These are phyloP conservation scores for Caenorhabditis angaria DNA, from an alignment of 2,888 invertebrate genomes.

Conservation along the genomic window DNA sequence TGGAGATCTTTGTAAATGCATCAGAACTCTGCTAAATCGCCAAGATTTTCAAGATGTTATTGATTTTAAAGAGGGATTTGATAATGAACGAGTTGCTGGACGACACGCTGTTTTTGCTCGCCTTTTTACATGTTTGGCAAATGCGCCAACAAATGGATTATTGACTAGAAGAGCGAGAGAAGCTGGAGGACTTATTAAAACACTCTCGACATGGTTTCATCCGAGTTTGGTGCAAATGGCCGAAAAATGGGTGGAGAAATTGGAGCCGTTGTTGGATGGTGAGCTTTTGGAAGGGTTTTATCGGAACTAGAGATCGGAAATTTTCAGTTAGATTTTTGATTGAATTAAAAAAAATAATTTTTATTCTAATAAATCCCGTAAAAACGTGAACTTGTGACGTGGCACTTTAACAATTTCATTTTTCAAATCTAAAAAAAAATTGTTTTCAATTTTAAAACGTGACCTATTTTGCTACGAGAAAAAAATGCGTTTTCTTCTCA, in stretches of 20 bases:
- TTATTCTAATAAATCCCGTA: too few relatives aligned
- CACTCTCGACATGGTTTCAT: conserved; percentile 52
- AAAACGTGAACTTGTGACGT: too few relatives aligned
- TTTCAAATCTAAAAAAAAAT: too few relatives aligned
- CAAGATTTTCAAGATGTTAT: conserved; percentile 54
- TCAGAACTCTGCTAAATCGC: conserved; percentile 56
- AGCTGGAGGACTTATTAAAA: conserved; percentile 47
- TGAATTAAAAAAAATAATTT: too few relatives aligned
- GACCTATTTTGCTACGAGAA: too few relatives aligned
- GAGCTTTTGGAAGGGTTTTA: not conserved
- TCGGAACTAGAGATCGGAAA: too few relatives aligned
- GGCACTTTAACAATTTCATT: too few relatives aligned
- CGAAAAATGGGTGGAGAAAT: conserved; percentile 40
- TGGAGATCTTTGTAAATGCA: conserved; percentile 77
- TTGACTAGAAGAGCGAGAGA: conserved; percentile 56
- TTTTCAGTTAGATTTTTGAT: too few relatives aligned
- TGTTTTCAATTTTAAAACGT: too few relatives aligned
- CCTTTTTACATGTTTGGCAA: conserved; percentile 64
- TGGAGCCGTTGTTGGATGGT: conserved; percentile 62
- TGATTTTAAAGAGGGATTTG: conserved; percentile 61
- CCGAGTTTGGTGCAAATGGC: too few relatives aligned
- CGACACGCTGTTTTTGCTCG: conserved; percentile 63
- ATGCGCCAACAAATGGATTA: conserved; percentile 63
- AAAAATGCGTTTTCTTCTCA: too few relatives aligned
- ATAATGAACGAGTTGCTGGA: conserved; percentile 66